Percentiles rank a stretch among this genome's conserved stretches.
These are phyloP conservation scores for Ctenopoma kingsleyae DNA, from an alignment of 2,797 vertebrate species.

Conservation along the genomic window DNA sequence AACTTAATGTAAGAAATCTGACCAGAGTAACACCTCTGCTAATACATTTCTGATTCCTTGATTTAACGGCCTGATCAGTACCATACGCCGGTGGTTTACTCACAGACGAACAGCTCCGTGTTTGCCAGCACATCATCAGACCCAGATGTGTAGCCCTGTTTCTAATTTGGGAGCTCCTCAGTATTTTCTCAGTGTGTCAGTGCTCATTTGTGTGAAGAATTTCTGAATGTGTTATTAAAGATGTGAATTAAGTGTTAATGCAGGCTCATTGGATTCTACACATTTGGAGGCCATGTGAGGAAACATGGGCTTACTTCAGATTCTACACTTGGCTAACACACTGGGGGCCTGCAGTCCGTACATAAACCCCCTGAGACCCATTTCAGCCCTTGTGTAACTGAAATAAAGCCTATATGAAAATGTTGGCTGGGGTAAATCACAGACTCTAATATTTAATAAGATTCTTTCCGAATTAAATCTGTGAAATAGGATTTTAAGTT, in stretches of 20 bases:
- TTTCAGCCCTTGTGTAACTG: constrained; percentile 46
- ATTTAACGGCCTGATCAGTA: constrained; percentile 28
- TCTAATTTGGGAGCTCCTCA: constrained; percentile 24
- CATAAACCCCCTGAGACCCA: constrained; percentile 24
- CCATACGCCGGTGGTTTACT: constrained; percentile 22
- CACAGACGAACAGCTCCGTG: constrained; percentile 26
- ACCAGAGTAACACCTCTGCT: constrained; percentile 36
- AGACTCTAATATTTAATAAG: constrained; percentile 1
- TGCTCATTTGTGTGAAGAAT: constrained; percentile 21
- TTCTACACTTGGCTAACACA: constrained; percentile 37
- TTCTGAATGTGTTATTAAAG: constrained; percentile 34
- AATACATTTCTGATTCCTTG: constrained; percentile 37
- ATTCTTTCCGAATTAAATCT: neutral
- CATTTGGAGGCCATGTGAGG: constrained; percentile 51
- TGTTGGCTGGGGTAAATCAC: constrained; percentile 32
- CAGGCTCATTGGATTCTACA: constrained; percentile 18
- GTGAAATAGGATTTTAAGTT: constrained; percentile 3
- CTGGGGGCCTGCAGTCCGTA: constrained; percentile 26
- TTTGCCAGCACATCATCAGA: constrained; percentile 58
- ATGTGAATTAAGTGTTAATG: constrained; percentile 43
- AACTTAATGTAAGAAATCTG: constrained; percentile 6
- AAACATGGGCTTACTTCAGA: constrained; percentile 27
- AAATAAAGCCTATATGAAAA: constrained; percentile 51
- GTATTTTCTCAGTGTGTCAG: constrained; percentile 25
- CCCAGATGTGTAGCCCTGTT: constrained; percentile 57